Evolutionary conservation across 2,113 vertebrate genomes (phyloP).

Genomic region (Anhinga rufa): DNA sequence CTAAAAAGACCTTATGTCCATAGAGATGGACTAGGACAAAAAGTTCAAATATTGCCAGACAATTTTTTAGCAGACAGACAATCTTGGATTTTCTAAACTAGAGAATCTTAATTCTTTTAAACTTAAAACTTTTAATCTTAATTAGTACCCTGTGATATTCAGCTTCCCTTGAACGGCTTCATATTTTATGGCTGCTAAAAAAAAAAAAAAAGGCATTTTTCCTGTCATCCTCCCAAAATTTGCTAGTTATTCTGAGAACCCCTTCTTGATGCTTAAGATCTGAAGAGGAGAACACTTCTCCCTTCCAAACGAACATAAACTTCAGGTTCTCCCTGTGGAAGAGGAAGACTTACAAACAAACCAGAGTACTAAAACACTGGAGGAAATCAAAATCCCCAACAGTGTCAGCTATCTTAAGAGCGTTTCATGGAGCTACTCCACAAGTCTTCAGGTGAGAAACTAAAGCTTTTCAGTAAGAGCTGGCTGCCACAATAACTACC

Average conservation of each 20-base stretch:
- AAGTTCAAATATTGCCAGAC: background rate
- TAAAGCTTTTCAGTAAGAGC: background rate
- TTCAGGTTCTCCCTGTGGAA: background rate
- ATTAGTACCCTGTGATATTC: background rate
- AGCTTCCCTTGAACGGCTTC: background rate
- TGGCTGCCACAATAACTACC: background rate
- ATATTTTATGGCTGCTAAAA: background rate
- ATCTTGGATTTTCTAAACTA: background rate
- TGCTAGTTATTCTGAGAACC: background rate
- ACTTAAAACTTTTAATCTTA: background rate
- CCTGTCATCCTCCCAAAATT: background rate
- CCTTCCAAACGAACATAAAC: background rate
- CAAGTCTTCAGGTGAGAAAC: background rate
- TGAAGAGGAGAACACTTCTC: background rate
- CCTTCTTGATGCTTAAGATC: background rate
- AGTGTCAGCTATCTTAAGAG: background rate
- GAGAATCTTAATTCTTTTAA: background rate
- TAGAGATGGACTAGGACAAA: background rate
- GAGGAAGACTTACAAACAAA: background rate
- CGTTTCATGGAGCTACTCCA: background rate
- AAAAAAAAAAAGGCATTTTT: background rate
- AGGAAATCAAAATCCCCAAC: background rate
- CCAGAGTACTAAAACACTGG: background rate
- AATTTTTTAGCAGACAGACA: background rate
- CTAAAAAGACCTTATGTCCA: background rate